These are phyloP conservation scores for Natrix natrix DNA, from an alignment of 2,797 vertebrate genomes.

Conservation along the genomic window DNA sequence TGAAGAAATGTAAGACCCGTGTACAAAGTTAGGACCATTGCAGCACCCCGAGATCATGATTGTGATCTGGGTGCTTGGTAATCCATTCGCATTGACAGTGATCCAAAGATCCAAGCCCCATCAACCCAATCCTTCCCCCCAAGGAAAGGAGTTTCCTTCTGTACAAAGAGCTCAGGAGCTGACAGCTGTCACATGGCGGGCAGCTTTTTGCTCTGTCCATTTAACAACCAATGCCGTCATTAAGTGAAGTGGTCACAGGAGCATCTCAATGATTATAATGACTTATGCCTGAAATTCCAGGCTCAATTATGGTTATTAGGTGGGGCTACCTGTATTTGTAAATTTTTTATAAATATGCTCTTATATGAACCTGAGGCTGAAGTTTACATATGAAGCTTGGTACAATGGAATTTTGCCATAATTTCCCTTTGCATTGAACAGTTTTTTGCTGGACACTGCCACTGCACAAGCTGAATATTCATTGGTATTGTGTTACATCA, in stretches of 20 bases:
- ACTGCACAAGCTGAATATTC: neutral
- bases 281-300: neutral
- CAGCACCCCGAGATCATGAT: neutral
- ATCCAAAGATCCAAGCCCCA: too few species aligned
- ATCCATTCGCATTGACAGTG: neutral
- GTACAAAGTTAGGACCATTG: too few species aligned
- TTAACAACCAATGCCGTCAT: neutral
- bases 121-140: neutral
- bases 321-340: neutral
- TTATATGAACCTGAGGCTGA: neutral
- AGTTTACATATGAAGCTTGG: neutral
- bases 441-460: neutral
- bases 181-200: neutral
- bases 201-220: neutral
- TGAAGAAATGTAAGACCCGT: neutral
- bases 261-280: neutral
- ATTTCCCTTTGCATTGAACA: neutral
- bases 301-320: neutral
- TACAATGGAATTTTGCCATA: neutral
- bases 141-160: neutral
- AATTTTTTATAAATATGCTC: neutral
- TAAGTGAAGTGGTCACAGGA: neutral
- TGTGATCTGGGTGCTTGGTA: neutral
- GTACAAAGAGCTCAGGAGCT: neutral
- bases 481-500: neutral